phyloP scores from a whole-genome alignment of 2,113 vertebrate species.

The Etheostoma cragini region DNA sequence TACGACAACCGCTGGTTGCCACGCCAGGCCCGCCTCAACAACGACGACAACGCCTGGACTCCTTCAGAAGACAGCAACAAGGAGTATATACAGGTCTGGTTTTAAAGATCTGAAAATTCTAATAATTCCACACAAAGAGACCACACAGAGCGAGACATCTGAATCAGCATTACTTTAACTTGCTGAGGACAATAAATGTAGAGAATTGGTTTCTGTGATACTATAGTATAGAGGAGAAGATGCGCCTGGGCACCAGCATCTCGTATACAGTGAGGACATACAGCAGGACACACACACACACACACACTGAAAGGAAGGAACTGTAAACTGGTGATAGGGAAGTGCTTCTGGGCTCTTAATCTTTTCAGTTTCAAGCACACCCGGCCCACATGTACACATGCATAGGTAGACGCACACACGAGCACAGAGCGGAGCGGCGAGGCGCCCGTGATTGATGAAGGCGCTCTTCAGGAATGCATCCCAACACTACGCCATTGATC shows the following conservation, averaged over 20 bases:
- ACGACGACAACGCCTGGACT: constrained; percentile 96
- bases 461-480: constrained; percentile 76
- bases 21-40: constrained; percentile 94
- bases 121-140: neutral
- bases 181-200: constrained; percentile 4
- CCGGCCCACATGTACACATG: neutral
- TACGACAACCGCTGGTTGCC: constrained; percentile 93
- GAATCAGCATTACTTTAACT: neutral
- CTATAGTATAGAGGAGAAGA: neutral
- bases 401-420: neutral
- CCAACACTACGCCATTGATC: constrained; percentile 79
- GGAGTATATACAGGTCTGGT: constrained; percentile 93
- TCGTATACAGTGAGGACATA: constrained; percentile 24
- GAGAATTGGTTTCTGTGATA: neutral
- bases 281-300: constrained; percentile 2
- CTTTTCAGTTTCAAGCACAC: constrained; percentile 47
- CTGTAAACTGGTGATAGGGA: constrained; percentile 72
- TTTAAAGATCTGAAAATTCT: neutral
- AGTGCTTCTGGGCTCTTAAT: constrained; percentile 63
- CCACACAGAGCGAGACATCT: neutral
- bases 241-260: neutral
- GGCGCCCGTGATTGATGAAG: constrained; percentile 80
- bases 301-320: constrained; percentile 45
- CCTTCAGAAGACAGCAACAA: constrained; percentile 94
- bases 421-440: constrained; percentile 18